Evolutionary conservation across 2,888 invertebrate genomes (phyloP).

Genomic region (Lordiphosa fenestrarum): DNA sequence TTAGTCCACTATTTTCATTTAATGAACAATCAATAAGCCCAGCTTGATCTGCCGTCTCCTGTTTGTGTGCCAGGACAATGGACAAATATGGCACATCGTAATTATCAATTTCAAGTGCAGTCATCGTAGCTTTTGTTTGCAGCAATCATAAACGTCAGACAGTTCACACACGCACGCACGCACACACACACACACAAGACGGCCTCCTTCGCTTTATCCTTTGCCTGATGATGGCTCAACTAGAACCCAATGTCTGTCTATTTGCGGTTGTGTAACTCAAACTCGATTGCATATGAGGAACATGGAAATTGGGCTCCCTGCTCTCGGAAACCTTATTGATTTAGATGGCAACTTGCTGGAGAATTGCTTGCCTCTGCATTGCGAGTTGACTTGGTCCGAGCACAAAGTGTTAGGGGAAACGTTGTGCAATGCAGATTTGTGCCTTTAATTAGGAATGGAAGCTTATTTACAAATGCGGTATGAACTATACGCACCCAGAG

Average conservation of each 20-base stretch:
- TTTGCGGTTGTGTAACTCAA: conserved; percentile 68
- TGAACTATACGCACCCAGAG: conserved; percentile 2
- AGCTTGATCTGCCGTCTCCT: not conserved
- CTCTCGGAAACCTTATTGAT: conserved; percentile 23
- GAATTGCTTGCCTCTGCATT: conserved; percentile 1
- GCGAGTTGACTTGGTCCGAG: conserved; percentile 2
- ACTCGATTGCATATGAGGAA: conserved; percentile 51
- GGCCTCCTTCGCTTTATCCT: conserved; percentile 1
- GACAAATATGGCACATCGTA: conserved; percentile 63
- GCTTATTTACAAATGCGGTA: conserved; percentile 44
- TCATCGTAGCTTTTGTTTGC: conserved; percentile 68
- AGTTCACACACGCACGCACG: conserved; percentile 25
- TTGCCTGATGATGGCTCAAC: conserved; percentile 62
- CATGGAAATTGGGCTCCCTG: conserved; percentile 21
- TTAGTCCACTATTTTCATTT: not conserved
- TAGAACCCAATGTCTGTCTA: conserved; percentile 53
- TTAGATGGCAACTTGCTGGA: conserved; percentile 12
- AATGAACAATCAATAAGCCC: conserved; percentile 13
- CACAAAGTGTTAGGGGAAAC: not conserved
- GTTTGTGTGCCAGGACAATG: conserved; percentile 25
- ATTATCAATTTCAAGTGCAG: conserved; percentile 73
- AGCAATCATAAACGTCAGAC: conserved; percentile 67
- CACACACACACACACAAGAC: conserved; percentile 13
- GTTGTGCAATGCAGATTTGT: conserved; percentile 39
- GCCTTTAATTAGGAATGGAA: conserved; percentile 51